These are phyloP conservation scores for Zaprionus tsacasi DNA, from an alignment of 1,140 invertebrate species.

Conservation along the genomic window DNA sequence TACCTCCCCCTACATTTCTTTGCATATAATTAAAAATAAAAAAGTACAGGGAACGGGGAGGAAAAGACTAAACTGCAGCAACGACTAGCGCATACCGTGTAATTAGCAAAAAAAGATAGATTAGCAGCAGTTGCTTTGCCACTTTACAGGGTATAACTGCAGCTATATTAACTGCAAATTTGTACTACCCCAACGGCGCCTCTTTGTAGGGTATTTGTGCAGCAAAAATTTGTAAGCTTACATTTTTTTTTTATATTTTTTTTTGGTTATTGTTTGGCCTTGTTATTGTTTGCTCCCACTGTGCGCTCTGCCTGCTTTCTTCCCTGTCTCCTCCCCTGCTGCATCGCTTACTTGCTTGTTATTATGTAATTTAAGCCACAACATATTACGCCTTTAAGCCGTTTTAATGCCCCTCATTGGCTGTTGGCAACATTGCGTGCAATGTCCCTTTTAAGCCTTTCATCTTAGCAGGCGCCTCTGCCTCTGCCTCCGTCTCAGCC, in stretches of 20 bases:
- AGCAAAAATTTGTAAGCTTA: conserved; percentile 47
- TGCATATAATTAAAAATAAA: conserved; percentile 75
- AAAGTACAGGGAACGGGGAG: not conserved
- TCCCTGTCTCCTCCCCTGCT: not conserved
- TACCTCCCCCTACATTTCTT: conserved; percentile 58
- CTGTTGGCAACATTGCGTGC: conserved; percentile 46
- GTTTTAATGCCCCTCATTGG: conserved; percentile 68
- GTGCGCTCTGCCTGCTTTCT: not conserved
- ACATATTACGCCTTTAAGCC: conserved; percentile 73
- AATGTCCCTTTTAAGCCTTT: conserved; percentile 55
- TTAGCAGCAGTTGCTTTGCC: too few relatives aligned
- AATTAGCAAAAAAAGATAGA: not conserved
- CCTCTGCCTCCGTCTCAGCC: conserved; percentile 2
- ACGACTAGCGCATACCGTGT: conserved; percentile 1
- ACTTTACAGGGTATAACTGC: conserved; percentile 15
- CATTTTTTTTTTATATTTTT: conserved; percentile 37
- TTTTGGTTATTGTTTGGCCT: conserved; percentile 45
- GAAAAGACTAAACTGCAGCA: not conserved
- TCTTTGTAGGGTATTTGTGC: conserved; percentile 23
- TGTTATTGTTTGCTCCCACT: conserved; percentile 50
- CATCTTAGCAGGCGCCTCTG: conserved; percentile 15
- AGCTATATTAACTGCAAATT: too few relatives aligned
- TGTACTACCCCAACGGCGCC: too few relatives aligned
- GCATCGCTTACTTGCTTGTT: conserved; percentile 18
- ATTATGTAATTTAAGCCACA: conserved; percentile 71